phyloP scores from a whole-genome alignment of 1,140 invertebrate genomes.

The Bombus confusus region DNA sequence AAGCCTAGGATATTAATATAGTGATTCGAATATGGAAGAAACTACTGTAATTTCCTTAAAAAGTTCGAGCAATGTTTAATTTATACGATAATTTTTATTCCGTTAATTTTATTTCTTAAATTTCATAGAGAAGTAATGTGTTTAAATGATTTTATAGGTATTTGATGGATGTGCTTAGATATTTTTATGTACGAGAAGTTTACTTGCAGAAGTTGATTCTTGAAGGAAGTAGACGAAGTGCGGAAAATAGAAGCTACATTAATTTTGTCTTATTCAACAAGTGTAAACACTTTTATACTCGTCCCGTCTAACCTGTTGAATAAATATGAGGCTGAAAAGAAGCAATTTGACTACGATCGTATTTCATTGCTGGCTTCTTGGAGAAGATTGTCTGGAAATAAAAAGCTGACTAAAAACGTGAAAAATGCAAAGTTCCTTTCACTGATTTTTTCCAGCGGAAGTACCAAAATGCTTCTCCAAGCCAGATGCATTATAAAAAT shows the following conservation, averaged over 20 bases:
- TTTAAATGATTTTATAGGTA: no score
- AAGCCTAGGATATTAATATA: no score
- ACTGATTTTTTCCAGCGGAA: background rate
- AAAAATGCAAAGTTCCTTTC: background rate
- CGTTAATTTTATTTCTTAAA: background rate
- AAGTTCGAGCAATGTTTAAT: background rate
- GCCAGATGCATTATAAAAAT: no score
- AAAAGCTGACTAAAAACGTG: background rate
- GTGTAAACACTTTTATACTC: constrained; percentile 8
- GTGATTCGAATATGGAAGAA: no score
- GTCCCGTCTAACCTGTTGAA: constrained; percentile 37
- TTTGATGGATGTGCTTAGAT: no score
- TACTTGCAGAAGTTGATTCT: no score
- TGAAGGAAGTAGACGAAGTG: no score
- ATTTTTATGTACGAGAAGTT: no score
- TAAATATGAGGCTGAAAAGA: constrained; percentile 23
- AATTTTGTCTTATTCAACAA: constrained; percentile 40
- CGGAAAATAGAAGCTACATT: background rate
- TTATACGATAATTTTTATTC: background rate
- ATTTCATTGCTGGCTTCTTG: background rate
- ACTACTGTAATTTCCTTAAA: no score
- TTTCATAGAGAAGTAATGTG: no score
- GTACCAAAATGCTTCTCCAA: background rate
- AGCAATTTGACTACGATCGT: background rate
- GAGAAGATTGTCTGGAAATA: background rate